Base-by-base conservation (phyloP, 2,888 invertebrate species). In the Philonicus albiceps region DNA sequence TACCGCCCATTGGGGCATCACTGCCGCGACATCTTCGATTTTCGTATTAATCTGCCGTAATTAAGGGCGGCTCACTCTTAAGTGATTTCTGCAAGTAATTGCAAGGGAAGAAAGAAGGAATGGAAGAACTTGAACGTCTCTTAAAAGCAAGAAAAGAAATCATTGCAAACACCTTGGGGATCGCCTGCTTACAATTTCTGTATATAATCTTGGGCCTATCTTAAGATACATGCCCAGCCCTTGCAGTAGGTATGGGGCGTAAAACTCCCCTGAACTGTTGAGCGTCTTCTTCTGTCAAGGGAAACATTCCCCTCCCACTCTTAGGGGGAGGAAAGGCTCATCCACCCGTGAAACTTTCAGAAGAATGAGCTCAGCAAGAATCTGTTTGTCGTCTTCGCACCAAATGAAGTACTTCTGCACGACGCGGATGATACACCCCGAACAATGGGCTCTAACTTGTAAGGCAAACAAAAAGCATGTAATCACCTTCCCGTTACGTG, bases 371-470 rank as follows among this genome's bases (percentile, higher is more conserved):
- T 27, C 22, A 80, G 22, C 80, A 49, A 43, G 30, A 80, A 80
- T 80, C 80, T 49, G 80, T 80, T 80, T 80, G 80, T 27, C 80
- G 80, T 80, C 53, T 53, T 80, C 80, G 22, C 80, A 22, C 40
- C 27, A 83, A 83, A 83, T 83, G 83, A 72, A 83, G 83, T 72
- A 72, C 64, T 83, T 64, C 64, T 64, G 64, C 64, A 27, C 27
- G 11, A 19, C 64, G 64, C 53, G 83, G 83, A 72, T 83, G 83
- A 83, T 83, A 83, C 81, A 64, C 73, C 73, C 73, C 43, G 43
- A 84, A 84, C 84, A 84, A 84, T 81, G 55, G 73, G 84, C 22
- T 19, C 84, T 72, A 72, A 84, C 73, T 84, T 73, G 84, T 73
- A 49, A 81, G 73, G 84, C 73, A 84, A 84, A 84, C 84, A 84